These are phyloP conservation scores for Acanthaster planci DNA, from an alignment of 35 echinoderm and acorn worm genomes.

Conservation along the genomic window DNA sequence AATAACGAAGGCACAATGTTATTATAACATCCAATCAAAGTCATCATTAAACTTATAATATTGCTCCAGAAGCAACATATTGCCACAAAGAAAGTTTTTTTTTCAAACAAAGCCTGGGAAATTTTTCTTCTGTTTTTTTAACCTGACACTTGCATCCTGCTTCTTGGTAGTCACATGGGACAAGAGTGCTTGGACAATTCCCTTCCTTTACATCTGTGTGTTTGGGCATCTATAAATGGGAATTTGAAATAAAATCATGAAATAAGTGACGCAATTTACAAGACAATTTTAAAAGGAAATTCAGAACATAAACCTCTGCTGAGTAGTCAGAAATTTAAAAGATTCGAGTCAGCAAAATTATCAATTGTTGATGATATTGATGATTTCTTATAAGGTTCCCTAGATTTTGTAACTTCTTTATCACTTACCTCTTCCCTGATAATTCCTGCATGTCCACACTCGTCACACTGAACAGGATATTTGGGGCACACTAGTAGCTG, in stretches of 20 bases:
- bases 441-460: slow-evolving; percentile 72
- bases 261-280: too few relatives aligned
- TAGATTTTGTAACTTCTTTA: neutral
- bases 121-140: neutral
- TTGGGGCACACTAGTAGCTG: slow-evolving; percentile 70
- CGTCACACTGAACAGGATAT: slow-evolving; percentile 62
- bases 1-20: too few relatives aligned
- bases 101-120: neutral
- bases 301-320: too few relatives aligned
- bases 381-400: neutral
- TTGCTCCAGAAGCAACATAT: too few relatives aligned
- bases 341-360: too few relatives aligned
- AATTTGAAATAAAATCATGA: neutral
- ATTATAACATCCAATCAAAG: too few relatives aligned
- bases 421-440: slow-evolving; percentile 78
- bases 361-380: too few relatives aligned
- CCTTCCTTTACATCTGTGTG: slow-evolving; percentile 74
- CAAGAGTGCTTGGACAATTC: slow-evolving; percentile 68
- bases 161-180: slow-evolving; percentile 70
- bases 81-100: too few relatives aligned
- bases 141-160: slow-evolving; percentile 77
- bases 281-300: too few relatives aligned
- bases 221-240: slow-evolving; percentile 64
- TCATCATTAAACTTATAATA: too few relatives aligned
- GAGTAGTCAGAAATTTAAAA: too few relatives aligned